Conservation (phyloP, 2,888 invertebrate species). For the Mimas tiliae region DNA sequence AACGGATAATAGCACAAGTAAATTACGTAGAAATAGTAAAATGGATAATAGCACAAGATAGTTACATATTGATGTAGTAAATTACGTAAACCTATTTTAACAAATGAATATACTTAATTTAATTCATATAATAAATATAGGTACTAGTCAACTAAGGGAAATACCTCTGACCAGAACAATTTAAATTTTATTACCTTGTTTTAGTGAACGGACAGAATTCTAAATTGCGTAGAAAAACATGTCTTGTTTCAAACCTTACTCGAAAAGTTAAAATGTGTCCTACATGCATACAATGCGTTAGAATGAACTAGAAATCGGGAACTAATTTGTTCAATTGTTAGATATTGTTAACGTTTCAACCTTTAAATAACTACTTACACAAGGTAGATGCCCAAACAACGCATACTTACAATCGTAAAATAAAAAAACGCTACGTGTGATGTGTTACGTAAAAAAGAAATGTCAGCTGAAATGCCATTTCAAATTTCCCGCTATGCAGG, state of each 20-base stretch:
- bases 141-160: neutral
- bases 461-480: too few relatives aligned
- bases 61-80: too few relatives aligned
- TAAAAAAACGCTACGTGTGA: too few relatives aligned
- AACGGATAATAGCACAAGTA: too few relatives aligned
- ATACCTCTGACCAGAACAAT: neutral
- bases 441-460: too few relatives aligned
- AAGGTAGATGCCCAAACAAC: too few relatives aligned
- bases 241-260: neutral
- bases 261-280: neutral
- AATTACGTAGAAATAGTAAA: too few relatives aligned
- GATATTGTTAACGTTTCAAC: neutral
- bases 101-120: neutral
- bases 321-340: neutral
- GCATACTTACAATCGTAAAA: too few relatives aligned
- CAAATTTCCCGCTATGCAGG: too few relatives aligned
- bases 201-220: constrained; percentile 25
- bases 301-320: neutral
- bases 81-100: too few relatives aligned
- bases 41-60: too few relatives aligned
- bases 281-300: neutral
- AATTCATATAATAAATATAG: neutral
- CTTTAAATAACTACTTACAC: too few relatives aligned
- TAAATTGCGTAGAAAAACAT: constrained; percentile 4
- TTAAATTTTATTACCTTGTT: constrained; percentile 28